These are phyloP conservation scores for Aramus guarauna DNA, from an alignment of 2,113 vertebrate species.

Conservation along the genomic window DNA sequence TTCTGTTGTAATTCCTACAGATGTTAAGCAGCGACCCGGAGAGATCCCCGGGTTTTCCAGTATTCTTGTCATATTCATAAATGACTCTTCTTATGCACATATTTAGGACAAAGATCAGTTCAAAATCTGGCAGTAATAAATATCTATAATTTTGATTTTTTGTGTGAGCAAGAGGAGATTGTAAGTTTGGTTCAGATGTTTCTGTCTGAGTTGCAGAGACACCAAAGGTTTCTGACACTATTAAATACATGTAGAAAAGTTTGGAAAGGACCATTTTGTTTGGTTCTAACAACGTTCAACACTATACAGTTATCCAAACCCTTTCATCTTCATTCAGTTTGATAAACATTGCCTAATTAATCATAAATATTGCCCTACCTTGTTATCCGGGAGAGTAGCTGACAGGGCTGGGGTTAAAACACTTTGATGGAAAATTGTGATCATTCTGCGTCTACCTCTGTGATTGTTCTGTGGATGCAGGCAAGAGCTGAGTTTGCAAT, in stretches of 20 bases:
- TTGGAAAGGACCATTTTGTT: background rate
- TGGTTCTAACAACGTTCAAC: background rate
- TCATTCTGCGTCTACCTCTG: background rate
- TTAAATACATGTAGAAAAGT: background rate
- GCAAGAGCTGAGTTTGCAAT: constrained; percentile 18
- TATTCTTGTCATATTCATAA: background rate
- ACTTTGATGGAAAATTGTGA: constrained; percentile 19
- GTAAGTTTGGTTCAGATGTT: background rate
- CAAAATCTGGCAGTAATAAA: background rate
- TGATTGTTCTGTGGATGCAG: background rate
- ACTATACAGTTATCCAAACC: background rate
- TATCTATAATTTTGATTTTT: background rate
- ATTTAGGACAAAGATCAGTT: background rate
- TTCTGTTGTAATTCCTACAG: background rate
- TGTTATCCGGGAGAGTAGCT: background rate
- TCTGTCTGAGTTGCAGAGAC: background rate
- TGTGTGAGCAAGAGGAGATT: background rate
- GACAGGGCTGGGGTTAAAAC: background rate
- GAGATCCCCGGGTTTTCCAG: background rate
- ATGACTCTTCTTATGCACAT: background rate
- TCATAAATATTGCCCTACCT: background rate
- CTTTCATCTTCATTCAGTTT: background rate
- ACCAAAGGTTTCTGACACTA: background rate
- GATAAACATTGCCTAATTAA: background rate
- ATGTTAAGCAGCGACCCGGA: background rate